phyloP scores from a whole-genome alignment of 2,888 invertebrate genomes.

The Frankliniella fusca region DNA sequence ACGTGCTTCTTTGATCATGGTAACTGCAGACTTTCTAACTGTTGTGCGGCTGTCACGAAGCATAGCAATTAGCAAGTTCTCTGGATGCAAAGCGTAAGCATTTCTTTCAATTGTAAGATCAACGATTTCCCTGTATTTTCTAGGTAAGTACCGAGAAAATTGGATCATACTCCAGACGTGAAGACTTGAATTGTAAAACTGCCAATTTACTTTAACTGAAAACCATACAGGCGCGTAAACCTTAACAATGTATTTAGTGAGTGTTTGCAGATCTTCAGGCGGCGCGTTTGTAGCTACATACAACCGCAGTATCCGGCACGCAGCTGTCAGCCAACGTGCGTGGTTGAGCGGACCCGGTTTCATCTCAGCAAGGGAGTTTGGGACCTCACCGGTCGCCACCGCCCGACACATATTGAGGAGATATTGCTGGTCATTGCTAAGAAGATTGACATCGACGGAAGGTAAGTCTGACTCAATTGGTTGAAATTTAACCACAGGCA shows the following conservation, averaged over 20 bases:
- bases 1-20: background rate
- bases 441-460: conserved; percentile 19
- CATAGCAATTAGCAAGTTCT: background rate
- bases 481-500: conserved; percentile 31
- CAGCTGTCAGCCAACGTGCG: conserved; percentile 39
- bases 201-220: conserved; percentile 31
- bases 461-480: background rate
- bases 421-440: conserved; percentile 39
- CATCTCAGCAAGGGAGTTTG: conserved; percentile 35
- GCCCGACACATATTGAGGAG: too few species aligned
- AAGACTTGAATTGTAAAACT: background rate
- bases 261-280: conserved; percentile 32
- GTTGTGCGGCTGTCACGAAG: background rate
- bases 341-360: conserved; percentile 36
- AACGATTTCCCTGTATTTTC: background rate
- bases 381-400: conserved; percentile 35
- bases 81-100: background rate
- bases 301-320: conserved; percentile 39
- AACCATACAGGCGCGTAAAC: conserved; percentile 39
- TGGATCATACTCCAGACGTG: background rate
- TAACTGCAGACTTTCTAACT: background rate
- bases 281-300: conserved; percentile 38
- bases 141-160: background rate
- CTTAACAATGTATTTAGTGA: conserved; percentile 36
- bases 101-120: background rate